Base-by-base conservation (phyloP, 1,140 invertebrate genomes). In the Cydia pomonella region DNA sequence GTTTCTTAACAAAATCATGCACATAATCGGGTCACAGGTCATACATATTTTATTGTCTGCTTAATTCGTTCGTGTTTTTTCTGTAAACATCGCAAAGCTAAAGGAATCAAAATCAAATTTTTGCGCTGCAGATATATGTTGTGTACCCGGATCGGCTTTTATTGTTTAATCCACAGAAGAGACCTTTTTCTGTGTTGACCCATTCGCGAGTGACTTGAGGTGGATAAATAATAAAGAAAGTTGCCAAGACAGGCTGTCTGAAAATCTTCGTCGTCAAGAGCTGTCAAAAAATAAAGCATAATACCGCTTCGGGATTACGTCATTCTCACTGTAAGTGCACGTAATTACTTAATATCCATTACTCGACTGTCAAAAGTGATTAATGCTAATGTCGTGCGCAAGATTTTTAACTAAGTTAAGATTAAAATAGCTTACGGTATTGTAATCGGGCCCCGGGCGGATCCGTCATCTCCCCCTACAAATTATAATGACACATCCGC, bases 321-420 rank as follows among this genome's bases (percentile, higher is more conserved):
- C 53, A 59, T 59, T 59, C 21, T 21, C 53, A 23, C 53, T 59
- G 21, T 59, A 59, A 72, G 33, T 72, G 44, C 41, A 50, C 64
- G 29, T 69, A 69, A 69, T 69, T 69, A 69, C 64, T 69, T 69
- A 69, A 69, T 89, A 90, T 90, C 88, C 87, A 89, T 92, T 88
- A 92, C 87, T 79, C 76, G 78, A 79, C 84, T 90, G 88, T 90
- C 89, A 91, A 83, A 88, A 87, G 82, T 91, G 90, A 93, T 93
- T 91, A 90, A 93, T 91, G 90, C 76, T 88, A 89, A 89, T 88
- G 89, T 86, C 82, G 86, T 85, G 81, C 84, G 91, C 89, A 89
- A 92, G 90, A 92, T 92, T 92, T 92, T 92, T 93, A 92, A 91
- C 87, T 90, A 88, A 92, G 89, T 92, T 91, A 90, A 91, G 89